Percentiles rank a stretch among this genome's conserved stretches.
These are phyloP conservation scores for Zaprionus tsacasi DNA, from an alignment of 1,140 invertebrate genomes.

Conservation along the genomic window DNA sequence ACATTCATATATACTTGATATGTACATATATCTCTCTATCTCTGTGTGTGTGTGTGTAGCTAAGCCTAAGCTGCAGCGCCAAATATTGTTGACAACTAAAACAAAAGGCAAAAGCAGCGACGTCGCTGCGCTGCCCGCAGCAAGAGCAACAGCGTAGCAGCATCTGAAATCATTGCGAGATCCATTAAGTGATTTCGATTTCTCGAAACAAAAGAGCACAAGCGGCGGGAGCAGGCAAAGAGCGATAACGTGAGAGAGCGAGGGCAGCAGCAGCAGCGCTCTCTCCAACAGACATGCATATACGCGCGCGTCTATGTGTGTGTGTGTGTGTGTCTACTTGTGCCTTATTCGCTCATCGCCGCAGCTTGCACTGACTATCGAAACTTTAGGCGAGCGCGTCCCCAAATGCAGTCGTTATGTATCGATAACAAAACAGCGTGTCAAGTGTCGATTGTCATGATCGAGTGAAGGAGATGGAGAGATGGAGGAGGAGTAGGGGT, in stretches of 20 bases:
- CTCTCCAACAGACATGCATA: background rate
- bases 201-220: constrained; percentile 6
- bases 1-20: background rate
- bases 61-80: constrained; percentile 64
- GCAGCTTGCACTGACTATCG: constrained; percentile 29
- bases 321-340: constrained; percentile 1
- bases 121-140: background rate
- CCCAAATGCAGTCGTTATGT: background rate
- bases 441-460: constrained; percentile 36
- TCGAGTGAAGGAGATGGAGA: constrained; percentile 13
- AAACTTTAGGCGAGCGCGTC: background rate
- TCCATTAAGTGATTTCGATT: constrained; percentile 53
- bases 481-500: background rate
- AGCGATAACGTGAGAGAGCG: constrained; percentile 14
- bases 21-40: background rate
- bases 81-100: constrained; percentile 73
- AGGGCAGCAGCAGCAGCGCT: constrained; percentile 13
- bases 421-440: constrained; percentile 42
- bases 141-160: constrained; percentile 21
- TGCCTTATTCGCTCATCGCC: constrained; percentile 3
- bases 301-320: background rate
- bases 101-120: constrained; percentile 45
- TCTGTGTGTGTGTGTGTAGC: constrained; percentile 14
- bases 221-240: background rate
- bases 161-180: constrained; percentile 49